Evolutionary conservation across 2,797 vertebrate genomes (phyloP).

Genomic region (Eospalax fontanierii): DNA sequence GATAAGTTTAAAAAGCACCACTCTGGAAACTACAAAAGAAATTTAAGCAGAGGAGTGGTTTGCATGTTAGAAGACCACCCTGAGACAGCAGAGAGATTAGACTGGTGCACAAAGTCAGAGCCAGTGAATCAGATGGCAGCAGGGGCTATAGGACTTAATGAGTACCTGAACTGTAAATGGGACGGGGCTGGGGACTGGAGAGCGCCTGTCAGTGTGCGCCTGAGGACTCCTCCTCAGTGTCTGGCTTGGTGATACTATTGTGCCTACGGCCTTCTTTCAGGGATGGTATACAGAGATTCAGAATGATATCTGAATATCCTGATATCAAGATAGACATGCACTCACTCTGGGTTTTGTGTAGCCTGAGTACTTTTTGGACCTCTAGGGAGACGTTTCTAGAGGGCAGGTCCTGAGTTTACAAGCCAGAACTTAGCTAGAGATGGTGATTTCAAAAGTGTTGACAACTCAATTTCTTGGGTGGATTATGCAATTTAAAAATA

Average conservation of each 20-base stretch:
- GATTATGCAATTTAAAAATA: not conserved
- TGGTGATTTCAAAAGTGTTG: not conserved
- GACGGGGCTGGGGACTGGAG: not conserved
- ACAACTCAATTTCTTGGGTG: not conserved
- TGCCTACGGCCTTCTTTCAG: not conserved
- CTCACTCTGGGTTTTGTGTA: not conserved
- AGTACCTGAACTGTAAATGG: not conserved
- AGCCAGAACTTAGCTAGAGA: not conserved
- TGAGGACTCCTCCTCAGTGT: not conserved
- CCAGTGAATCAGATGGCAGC: constrained; percentile 3
- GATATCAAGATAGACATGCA: not conserved
- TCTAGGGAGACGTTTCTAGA: not conserved
- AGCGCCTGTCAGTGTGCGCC: not conserved
- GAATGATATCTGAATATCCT: not conserved
- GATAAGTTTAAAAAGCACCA: constrained; percentile 44
- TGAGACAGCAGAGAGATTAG: not conserved
- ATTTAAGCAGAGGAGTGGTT: constrained; percentile 34
- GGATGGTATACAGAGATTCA: not conserved
- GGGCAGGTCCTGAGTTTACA: constrained; percentile 3
- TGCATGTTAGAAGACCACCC: constrained; percentile 55
- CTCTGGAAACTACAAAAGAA: constrained; percentile 9
- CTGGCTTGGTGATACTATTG: not conserved
- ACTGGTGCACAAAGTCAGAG: not conserved
- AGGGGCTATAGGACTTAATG: not conserved
- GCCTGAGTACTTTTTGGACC: not conserved